Evolutionary conservation across 2,113 vertebrate genomes (phyloP).

Genomic region (Craseonycteris thonglongyai): DNA sequence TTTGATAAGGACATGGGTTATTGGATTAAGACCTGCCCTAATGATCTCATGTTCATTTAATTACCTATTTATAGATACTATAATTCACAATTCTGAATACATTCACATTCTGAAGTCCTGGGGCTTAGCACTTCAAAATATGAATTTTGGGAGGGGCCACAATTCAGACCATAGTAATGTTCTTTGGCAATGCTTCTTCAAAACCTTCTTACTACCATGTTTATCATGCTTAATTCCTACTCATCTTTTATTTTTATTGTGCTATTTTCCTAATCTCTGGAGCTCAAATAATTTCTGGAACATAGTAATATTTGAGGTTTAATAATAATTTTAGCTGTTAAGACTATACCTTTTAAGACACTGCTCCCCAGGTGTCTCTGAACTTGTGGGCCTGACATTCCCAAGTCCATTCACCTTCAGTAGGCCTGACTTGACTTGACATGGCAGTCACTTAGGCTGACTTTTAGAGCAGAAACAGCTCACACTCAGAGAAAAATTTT

Average conservation of each 20-base stretch:
- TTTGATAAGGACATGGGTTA: no score
- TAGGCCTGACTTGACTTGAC: background rate
- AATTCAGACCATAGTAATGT: background rate
- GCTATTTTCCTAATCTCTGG: background rate
- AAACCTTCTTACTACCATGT: no score
- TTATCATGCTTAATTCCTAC: background rate
- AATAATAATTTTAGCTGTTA: background rate
- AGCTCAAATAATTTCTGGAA: background rate
- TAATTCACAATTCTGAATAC: no score
- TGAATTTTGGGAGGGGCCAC: no score
- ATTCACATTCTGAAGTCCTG: no score
- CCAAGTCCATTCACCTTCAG: background rate
- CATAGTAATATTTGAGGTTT: background rate
- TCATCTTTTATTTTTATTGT: background rate
- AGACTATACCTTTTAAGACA: background rate
- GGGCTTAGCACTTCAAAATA: background rate
- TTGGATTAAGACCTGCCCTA: no score
- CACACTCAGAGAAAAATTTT: background rate
- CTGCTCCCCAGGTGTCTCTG: background rate
- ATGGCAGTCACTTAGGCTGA: background rate
- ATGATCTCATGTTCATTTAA: background rate
- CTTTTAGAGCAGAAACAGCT: background rate
- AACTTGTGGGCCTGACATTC: background rate
- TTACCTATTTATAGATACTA: background rate
- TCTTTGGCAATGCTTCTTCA: no score